These are phyloP conservation scores for Euspilapteryx auroguttella DNA, from an alignment of 2,888 invertebrate species.

Conservation along the genomic window DNA sequence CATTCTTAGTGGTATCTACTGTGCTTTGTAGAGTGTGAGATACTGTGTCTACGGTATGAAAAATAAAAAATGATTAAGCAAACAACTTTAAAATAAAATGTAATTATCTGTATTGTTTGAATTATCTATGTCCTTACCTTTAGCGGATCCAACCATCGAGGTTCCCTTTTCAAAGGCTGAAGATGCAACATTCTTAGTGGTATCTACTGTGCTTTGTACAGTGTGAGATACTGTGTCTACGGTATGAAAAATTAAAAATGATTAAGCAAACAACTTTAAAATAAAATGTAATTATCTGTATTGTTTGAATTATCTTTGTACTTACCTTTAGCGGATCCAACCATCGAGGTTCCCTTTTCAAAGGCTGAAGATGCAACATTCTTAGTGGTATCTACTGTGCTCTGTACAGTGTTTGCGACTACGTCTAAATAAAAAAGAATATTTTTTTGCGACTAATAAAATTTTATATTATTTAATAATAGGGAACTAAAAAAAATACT, in stretches of 20 bases:
- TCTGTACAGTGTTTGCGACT: conserved; percentile 13
- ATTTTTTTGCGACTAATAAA: too few species aligned
- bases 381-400: conserved; percentile 13
- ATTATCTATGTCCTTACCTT: too few species aligned
- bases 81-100: too few species aligned
- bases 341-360: conserved; percentile 10
- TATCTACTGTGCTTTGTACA: conserved; percentile 21
- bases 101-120: too few species aligned
- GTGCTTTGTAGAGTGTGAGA: conserved; percentile 7
- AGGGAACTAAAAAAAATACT: too few species aligned
- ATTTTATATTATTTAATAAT: conserved; percentile 4
- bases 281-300: too few species aligned
- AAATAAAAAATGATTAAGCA: too few species aligned
- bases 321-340: too few species aligned
- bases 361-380: conserved; percentile 12
- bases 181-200: conserved; percentile 25
- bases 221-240: conserved; percentile 25
- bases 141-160: too few species aligned
- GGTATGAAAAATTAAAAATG: conserved; percentile 9
- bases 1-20: conserved; percentile 11
- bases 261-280: too few species aligned
- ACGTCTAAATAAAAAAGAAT: too few species aligned
- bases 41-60: conserved; percentile 7
- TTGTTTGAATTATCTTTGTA: too few species aligned
- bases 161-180: conserved; percentile 21